Evolutionary conservation across 1,140 invertebrate species (phyloP).

Genomic region (Saccostrea echinata): DNA sequence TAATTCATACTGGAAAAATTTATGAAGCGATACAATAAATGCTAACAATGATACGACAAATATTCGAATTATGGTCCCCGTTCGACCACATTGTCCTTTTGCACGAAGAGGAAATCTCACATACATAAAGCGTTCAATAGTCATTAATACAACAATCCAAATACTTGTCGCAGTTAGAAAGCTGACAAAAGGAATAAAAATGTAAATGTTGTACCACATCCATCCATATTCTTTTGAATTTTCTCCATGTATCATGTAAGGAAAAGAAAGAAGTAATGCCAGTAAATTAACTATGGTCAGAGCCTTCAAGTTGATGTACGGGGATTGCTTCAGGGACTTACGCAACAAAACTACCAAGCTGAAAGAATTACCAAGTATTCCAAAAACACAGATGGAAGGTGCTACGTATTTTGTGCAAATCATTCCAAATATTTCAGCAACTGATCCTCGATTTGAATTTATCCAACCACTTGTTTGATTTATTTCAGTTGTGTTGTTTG

Average conservation of each 20-base stretch:
- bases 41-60: slow-evolving; percentile 39
- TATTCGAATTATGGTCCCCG: slow-evolving; percentile 42
- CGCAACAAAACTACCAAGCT: slow-evolving; percentile 63
- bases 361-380: slow-evolving; percentile 65
- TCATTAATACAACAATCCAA: slow-evolving; percentile 62
- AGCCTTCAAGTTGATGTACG: slow-evolving; percentile 64
- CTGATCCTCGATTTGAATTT: not conserved
- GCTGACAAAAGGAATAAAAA: slow-evolving; percentile 62
- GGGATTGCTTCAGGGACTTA: slow-evolving; percentile 58
- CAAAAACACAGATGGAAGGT: slow-evolving; percentile 64
- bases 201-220: slow-evolving; percentile 54
- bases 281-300: slow-evolving; percentile 61
- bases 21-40: slow-evolving; percentile 48
- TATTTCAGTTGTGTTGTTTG: not conserved
- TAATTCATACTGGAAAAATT: slow-evolving; percentile 46
- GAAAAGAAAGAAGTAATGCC: slow-evolving; percentile 56
- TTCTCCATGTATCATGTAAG: slow-evolving; percentile 34
- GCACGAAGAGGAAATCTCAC: slow-evolving; percentile 60
- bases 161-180: slow-evolving; percentile 58
- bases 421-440: not conserved
- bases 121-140: slow-evolving; percentile 60
- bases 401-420: slow-evolving; percentile 45
- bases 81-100: slow-evolving; percentile 49
- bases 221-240: slow-evolving; percentile 29
- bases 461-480: not conserved